Evolutionary conservation across 2,797 vertebrate genomes (phyloP).

Genomic region (Sebastolobus altivelis): DNA sequence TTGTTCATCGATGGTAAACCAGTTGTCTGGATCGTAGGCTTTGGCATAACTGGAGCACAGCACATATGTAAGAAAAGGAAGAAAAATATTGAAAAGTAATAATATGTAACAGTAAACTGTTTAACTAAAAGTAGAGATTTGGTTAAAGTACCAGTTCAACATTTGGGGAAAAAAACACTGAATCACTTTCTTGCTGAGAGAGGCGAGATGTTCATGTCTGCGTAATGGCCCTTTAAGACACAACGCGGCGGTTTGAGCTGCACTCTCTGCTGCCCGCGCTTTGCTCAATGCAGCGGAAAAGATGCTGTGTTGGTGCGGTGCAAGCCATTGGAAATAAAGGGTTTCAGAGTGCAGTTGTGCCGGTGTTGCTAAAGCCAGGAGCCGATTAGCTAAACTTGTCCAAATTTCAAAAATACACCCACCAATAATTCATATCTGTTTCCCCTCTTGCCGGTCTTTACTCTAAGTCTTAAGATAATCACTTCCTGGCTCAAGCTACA

Average conservation of each 20-base stretch:
- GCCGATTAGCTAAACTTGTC: neutral
- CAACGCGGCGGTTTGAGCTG: too few species aligned
- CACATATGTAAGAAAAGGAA: neutral
- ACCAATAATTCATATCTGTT: neutral
- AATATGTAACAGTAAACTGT: neutral
- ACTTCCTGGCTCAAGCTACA: neutral
- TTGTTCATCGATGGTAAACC: constrained; percentile 87
- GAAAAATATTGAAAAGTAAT: neutral
- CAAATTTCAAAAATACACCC: neutral
- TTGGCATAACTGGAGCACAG: constrained; percentile 87
- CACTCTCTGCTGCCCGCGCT: too few species aligned
- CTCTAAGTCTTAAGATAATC: neutral
- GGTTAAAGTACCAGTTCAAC: neutral
- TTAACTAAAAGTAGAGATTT: neutral
- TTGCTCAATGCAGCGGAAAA: too few species aligned
- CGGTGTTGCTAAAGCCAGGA: neutral
- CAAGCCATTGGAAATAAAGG: neutral
- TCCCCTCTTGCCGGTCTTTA: neutral
- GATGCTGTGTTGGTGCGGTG: too few species aligned
- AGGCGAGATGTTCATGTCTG: neutral
- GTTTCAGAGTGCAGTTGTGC: neutral
- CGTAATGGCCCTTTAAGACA: neutral
- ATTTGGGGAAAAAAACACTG: neutral
- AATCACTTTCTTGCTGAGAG: neutral
- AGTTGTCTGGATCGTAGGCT: constrained; percentile 89